phyloP scores from a whole-genome alignment of 2,113 vertebrate genomes.

The Sturnira hondurensis region DNA sequence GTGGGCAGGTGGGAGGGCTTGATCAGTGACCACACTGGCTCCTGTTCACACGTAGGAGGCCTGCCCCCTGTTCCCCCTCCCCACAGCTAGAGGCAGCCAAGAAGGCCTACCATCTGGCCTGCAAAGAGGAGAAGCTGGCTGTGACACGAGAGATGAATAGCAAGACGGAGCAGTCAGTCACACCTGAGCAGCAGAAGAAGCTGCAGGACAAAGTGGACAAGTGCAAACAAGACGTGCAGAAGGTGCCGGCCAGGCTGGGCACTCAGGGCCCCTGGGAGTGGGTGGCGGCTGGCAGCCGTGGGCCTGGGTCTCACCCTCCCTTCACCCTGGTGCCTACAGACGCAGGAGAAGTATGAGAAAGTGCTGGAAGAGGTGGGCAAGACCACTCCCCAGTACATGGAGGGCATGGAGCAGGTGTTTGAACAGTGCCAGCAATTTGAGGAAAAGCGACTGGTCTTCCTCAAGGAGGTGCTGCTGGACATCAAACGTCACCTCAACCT shows the following conservation, averaged over 20 bases:
- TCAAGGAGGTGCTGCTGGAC: slow-evolving; percentile 96
- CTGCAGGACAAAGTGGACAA: slow-evolving; percentile 98
- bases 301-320: not conserved
- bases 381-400: slow-evolving; percentile 93
- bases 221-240: slow-evolving; percentile 94
- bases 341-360: slow-evolving; percentile 98
- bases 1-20: not conserved
- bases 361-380: slow-evolving; percentile 95
- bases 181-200: slow-evolving; percentile 95
- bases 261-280: not conserved
- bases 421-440: slow-evolving; percentile 99
- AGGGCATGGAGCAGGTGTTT: slow-evolving; percentile 98
- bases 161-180: slow-evolving; percentile 93
- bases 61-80: not conserved
- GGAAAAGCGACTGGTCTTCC: slow-evolving; percentile 95
- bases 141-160: slow-evolving; percentile 92
- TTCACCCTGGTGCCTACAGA: slow-evolving; percentile 75
- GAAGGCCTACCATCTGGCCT: slow-evolving; percentile 95
- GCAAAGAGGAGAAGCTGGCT: slow-evolving; percentile 97
- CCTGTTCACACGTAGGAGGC: not conserved
- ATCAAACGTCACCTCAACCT: slow-evolving; percentile 98
- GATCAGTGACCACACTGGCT: not conserved
- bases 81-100: slow-evolving; percentile 93
- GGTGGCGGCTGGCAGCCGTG: not conserved
- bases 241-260: slow-evolving; percentile 78